Base-by-base conservation (phyloP, 1,140 invertebrate species). In the Venustaconcha ellipsiformis region DNA sequence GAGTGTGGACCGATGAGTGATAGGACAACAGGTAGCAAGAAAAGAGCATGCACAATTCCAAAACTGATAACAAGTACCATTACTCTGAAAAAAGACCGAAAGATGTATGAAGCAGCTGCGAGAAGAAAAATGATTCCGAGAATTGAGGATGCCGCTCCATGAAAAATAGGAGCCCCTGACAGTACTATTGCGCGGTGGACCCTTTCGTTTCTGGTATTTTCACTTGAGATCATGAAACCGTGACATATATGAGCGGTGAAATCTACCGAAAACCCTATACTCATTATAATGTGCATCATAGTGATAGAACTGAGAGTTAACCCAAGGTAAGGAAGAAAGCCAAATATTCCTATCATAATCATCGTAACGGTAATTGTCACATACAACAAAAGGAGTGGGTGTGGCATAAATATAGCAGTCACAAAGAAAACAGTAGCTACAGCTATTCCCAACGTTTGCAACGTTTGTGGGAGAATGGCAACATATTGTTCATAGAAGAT, bases 201-300 rank as follows among this genome's bases (percentile, higher is more conserved):
- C 70, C 94, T 92, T n/a, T 96, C 94, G n/a, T 85, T 73, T 20
- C 80, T 73, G 60, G 76, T 72, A 23, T 84, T 72, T 8, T 84
- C 83, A 23, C 17, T 30, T 0, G 95, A 96, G 17, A 95, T 94
- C 94, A 99, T 96, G 88, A 97, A 99, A 0, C 96, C 96, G 86
- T 99, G 98, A 80, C 96, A 98, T 59, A 99, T 99, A 85, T 99
- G 97, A 5, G 97, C 97, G 0, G 96, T 97, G 87, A 98, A 99
- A 85, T 99, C 97, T 0, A 99, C 96, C 3, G 96, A 98, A 90
- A 99, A 99, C 55, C 97, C 98, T 57, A 99, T 98, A 84, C 97
- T 98, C 97, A 99, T 99, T 65, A 99, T 99, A 1, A 99, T 92
- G 85, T 99, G 99, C 57, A 99, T 99, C 97, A 99, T 99, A 0